A percentile compares a stretch with the other conserved stretches of the same genome.
phyloP scores from a whole-genome alignment of 2,113 vertebrate genomes.

The Vulpes lagopus region DNA sequence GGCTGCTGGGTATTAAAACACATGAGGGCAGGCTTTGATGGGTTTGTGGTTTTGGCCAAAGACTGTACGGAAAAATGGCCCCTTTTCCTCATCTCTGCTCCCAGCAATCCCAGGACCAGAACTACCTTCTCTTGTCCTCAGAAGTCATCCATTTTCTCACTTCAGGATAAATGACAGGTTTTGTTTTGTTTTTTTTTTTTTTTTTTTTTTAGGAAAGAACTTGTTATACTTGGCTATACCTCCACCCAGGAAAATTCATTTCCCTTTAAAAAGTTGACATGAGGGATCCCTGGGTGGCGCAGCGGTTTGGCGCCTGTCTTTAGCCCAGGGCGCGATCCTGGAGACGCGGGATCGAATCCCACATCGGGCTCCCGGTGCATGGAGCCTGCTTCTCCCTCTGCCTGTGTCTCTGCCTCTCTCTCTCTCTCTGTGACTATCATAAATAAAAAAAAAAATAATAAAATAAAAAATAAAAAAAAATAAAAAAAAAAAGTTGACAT shows the following conservation, averaged over 20 bases:
- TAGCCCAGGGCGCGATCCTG: too few species aligned
- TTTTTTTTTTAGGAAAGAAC: not conserved
- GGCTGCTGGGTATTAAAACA: not conserved
- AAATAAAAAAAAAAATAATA: too few species aligned
- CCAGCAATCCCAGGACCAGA: too few species aligned
- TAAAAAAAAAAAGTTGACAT: not conserved
- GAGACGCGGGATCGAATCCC: too few species aligned
- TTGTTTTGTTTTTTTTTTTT: not conserved
- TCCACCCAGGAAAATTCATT: not conserved
- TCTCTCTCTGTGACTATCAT: too few species aligned
- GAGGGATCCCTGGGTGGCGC: too few species aligned
- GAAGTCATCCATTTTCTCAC: not conserved
- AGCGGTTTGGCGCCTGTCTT: too few species aligned
- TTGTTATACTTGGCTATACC: not conserved
- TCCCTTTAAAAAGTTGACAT: not conserved
- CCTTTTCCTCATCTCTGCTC: not conserved
- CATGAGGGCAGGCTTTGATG: not conserved
- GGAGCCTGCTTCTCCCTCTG: too few species aligned
- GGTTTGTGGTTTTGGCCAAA: not conserved
- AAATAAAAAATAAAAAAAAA: too few species aligned
- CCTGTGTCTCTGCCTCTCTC: too few species aligned
- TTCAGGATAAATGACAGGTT: not conserved
- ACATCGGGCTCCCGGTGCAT: too few species aligned
- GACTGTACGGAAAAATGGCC: not conserved
- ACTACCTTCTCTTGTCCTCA: not conserved